phyloP scores from a whole-genome alignment of 2,888 invertebrate species.

The Pseudoips prasinana region DNA sequence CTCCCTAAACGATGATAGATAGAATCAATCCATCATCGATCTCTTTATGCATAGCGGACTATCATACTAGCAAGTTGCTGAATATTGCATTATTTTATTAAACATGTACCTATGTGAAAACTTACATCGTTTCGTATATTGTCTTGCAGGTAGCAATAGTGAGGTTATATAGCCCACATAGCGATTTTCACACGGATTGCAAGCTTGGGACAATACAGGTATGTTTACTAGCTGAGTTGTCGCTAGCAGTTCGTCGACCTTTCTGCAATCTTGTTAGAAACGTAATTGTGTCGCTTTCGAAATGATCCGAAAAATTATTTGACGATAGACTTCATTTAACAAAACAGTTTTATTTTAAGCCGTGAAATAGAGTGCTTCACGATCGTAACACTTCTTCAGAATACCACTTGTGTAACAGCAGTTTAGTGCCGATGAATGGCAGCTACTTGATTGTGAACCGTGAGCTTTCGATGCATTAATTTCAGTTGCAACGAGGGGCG shows the following conservation, averaged over 20 bases:
- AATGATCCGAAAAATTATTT: conserved; percentile 28
- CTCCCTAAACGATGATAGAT: too few relatives aligned
- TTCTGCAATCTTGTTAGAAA: conserved; percentile 32
- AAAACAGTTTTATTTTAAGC: conserved; percentile 22
- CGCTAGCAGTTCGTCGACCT: conserved; percentile 56
- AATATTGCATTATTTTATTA: too few relatives aligned
- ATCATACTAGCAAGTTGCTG: too few relatives aligned
- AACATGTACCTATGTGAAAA: too few relatives aligned
- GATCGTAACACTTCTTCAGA: conserved; percentile 15
- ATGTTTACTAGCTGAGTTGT: conserved; percentile 46
- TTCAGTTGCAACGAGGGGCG: too few relatives aligned
- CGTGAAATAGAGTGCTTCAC: conserved; percentile 23
- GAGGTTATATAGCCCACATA: conserved; percentile 51
- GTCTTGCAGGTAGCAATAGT: too few relatives aligned
- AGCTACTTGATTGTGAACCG: too few relatives aligned
- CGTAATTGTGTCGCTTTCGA: conserved; percentile 30
- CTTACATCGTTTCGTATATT: too few relatives aligned
- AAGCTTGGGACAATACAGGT: conserved; percentile 60
- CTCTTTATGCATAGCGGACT: too few relatives aligned
- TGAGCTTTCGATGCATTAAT: too few relatives aligned
- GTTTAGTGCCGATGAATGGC: too few relatives aligned
- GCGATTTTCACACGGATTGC: conserved; percentile 71
- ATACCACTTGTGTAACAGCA: conserved; percentile 20
- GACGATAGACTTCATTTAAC: conserved; percentile 19
- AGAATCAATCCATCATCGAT: too few relatives aligned